Conservation (phyloP, 1,140 invertebrate species). For the Elymnias hypermnestra region DNA sequence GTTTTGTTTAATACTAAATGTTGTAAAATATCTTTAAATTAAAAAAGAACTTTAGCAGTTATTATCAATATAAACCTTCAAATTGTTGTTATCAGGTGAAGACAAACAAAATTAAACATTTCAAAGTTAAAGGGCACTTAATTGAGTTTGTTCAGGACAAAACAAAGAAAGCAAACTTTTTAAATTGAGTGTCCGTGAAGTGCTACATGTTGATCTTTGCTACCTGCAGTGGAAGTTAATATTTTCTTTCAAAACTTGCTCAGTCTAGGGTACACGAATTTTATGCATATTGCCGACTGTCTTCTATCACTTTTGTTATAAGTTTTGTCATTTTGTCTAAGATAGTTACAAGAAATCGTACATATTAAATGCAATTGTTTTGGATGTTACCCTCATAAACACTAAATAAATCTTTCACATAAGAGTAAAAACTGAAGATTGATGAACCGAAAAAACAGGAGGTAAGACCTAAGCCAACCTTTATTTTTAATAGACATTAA, state of each 20-base stretch:
- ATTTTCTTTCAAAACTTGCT: constrained; percentile 21
- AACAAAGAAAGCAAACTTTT: constrained; percentile 69
- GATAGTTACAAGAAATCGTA: too few relatives aligned
- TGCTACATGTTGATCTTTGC: constrained; percentile 74
- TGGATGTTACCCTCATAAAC: too few relatives aligned
- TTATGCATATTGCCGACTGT: constrained; percentile 6
- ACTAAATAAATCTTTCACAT: too few relatives aligned
- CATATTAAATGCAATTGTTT: too few relatives aligned
- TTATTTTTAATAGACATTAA: too few relatives aligned
- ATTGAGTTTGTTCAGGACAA: constrained; percentile 74
- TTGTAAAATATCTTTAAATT: too few relatives aligned
- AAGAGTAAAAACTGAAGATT: too few relatives aligned
- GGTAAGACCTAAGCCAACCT: too few relatives aligned
- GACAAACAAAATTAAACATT: constrained; percentile 48
- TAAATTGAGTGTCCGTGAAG: constrained; percentile 74
- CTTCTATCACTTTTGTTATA: constrained; percentile 4
- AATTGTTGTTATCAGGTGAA: constrained; percentile 1
- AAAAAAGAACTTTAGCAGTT: too few relatives aligned
- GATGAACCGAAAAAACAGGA: too few relatives aligned
- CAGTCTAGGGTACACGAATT: background rate
- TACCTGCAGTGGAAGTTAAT: constrained; percentile 48
- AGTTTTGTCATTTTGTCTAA: constrained; percentile 9
- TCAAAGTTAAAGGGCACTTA: constrained; percentile 65
- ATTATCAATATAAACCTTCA: background rate
- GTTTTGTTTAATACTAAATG: too few relatives aligned